Base-by-base conservation (phyloP, 1,140 invertebrate genomes). In the Acromyrmex heyeri region DNA sequence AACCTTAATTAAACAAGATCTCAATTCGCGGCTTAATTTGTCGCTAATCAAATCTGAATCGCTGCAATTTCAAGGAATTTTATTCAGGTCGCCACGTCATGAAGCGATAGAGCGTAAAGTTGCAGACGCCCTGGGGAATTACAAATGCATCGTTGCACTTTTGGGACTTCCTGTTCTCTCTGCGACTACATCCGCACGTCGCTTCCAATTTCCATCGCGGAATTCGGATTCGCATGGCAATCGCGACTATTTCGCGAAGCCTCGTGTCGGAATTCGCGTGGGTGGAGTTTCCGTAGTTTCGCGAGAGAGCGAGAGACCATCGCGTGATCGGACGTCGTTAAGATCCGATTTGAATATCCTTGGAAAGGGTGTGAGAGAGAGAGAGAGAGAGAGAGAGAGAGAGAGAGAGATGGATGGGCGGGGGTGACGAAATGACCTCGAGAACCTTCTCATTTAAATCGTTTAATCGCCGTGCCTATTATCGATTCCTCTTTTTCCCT, bases 321-420 rank as follows among this genome's bases (percentile, higher is more conserved):
- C 85, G 88, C 88, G 87, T 90, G 87, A 82, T 75, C 53, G 62
- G 34, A 50, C 48, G 34, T 55, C 77, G 59, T 90, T 90, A 90
- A 82, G 72, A 65, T 34, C 70, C 14, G 83, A 90, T 90, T 89
- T 89, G 87, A 90, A 90, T 90, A 86, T 88, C 65, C 62, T 85
- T 87, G 75, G 87, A 77, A 86, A 76, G 70, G 70, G 50, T 30
- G 59, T 34, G 57, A 24, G n/a, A 24, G 44, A 34, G 5, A 6
- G 30, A 34, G 30, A 34, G 30, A 34, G 30, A 34, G 30, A 34
- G 30, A 34, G 30, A 34, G 30, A 34, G 30, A 34, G 6, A 34
- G 30, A 34, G 30, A 59, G 57, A 24, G n/a, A n/a, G 24, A 34
- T 1, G 34, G 64, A 34, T 1, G n/a, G 30, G 8, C 14, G 50